Evolutionary conservation across 35 echinoderm and acorn worm genomes (phyloP).

Genomic region (Ophioderma brevispina): DNA sequence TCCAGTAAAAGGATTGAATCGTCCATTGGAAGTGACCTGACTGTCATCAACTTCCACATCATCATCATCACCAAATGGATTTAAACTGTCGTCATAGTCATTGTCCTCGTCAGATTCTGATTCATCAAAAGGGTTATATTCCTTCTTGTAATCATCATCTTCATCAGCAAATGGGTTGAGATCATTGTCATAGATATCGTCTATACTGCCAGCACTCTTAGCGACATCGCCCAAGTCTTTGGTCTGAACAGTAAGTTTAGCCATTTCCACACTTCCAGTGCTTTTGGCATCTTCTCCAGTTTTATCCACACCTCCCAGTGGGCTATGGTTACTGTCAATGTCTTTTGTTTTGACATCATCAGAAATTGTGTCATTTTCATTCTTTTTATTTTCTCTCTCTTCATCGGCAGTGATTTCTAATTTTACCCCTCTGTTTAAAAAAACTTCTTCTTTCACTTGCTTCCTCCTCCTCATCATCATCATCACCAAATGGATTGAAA

Average conservation of each 20-base stretch:
- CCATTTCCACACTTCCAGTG: neutral
- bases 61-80: constrained; percentile 89
- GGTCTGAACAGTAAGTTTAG: neutral
- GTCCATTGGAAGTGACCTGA: neutral
- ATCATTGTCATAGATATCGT: constrained; percentile 60
- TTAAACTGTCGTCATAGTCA: constrained; percentile 81
- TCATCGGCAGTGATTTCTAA: no score
- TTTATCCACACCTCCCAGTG: no score
- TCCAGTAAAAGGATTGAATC: constrained; percentile 75
- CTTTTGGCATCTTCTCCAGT: neutral
- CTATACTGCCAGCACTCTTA: neutral
- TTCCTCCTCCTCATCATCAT: constrained; percentile 55
- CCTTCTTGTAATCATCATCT: constrained; percentile 12
- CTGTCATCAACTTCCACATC: constrained; percentile 54
- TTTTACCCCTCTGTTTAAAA: neutral
- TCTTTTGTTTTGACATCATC: neutral
- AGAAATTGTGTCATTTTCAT: neutral
- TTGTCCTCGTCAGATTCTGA: constrained; percentile 47
- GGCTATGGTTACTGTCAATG: neutral
- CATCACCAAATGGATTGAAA: constrained; percentile 61
- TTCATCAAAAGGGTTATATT: constrained; percentile 81
- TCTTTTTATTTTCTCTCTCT: neutral
- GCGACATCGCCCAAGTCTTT: neutral
- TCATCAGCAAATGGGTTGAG: constrained; percentile 78
- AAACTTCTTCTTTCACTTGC: no score